These are phyloP conservation scores for Phalloptychus januarius DNA, from an alignment of 2,797 vertebrate species.

Conservation along the genomic window DNA sequence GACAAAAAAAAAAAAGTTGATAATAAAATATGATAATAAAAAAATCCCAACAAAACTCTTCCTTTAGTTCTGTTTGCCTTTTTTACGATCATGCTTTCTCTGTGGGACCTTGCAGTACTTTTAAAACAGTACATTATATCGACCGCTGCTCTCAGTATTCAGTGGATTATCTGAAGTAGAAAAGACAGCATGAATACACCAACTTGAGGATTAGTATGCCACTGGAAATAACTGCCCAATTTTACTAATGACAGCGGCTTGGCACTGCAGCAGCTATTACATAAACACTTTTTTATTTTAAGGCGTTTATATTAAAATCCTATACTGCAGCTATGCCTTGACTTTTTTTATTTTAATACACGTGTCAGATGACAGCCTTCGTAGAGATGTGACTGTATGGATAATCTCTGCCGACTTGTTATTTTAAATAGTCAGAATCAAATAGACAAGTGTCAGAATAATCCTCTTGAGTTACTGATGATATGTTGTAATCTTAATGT, in stretches of 20 bases:
- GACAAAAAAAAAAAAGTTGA: not conserved
- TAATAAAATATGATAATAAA: not conserved
- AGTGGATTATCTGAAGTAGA: constrained; percentile 45
- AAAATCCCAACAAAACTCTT: not conserved
- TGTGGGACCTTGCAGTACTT: not conserved
- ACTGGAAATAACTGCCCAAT: constrained; percentile 57
- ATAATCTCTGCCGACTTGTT: constrained; percentile 17
- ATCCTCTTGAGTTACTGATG: constrained; percentile 10
- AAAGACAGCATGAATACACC: constrained; percentile 41
- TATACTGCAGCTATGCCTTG: not conserved
- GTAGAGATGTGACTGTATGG: not conserved
- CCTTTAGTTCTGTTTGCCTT: not conserved
- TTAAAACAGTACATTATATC: not conserved
- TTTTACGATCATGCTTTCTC: not conserved
- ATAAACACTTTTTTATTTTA: constrained; percentile 22
- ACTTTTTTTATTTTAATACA: not conserved
- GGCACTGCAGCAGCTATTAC: constrained; percentile 15
- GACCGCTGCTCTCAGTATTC: not conserved
- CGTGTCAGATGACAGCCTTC: not conserved
- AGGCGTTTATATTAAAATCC: not conserved
- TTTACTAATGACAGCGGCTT: constrained; percentile 62
- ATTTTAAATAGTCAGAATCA: constrained; percentile 10
- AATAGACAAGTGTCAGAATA: constrained; percentile 7
- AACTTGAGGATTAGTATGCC: constrained; percentile 56
- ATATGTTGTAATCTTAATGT: not conserved